Conservation (phyloP, 2,888 invertebrate genomes). For the Atherix ibis region DNA sequence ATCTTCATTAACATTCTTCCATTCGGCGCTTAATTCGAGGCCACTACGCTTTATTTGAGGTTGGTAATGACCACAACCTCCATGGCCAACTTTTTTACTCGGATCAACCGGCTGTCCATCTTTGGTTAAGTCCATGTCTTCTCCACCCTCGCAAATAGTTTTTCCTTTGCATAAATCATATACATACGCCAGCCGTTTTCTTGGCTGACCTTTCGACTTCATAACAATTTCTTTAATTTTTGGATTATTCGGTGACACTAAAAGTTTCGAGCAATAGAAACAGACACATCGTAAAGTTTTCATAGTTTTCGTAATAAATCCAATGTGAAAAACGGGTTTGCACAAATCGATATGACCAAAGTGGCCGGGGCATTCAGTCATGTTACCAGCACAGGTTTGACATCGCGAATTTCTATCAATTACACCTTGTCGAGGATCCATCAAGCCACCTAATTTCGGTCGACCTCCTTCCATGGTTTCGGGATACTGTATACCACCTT, state of each 20-base stretch:
- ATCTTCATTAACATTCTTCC: slow-evolving; percentile 98
- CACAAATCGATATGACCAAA: slow-evolving; percentile 97
- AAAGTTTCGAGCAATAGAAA: slow-evolving; percentile 94
- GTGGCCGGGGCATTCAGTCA: slow-evolving; percentile 98
- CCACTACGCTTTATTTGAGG: slow-evolving; percentile 82
- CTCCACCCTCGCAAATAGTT: slow-evolving; percentile 95
- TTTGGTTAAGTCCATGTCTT: slow-evolving; percentile 87
- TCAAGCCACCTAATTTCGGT: slow-evolving; percentile 93
- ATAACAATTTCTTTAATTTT: slow-evolving; percentile 48
- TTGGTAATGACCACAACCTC: slow-evolving; percentile 97
- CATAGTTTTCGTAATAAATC: slow-evolving; percentile 92
- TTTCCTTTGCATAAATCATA: slow-evolving; percentile 98
- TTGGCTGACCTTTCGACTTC: slow-evolving; percentile 92
- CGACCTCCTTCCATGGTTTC: slow-evolving; percentile 98
- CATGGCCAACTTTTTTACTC: slow-evolving; percentile 52
- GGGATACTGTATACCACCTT: slow-evolving; percentile 90
- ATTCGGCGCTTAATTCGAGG: slow-evolving; percentile 89
- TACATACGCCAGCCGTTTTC: slow-evolving; percentile 85
- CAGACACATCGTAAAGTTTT: slow-evolving; percentile 97
- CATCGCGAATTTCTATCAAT: slow-evolving; percentile 87
- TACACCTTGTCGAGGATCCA: slow-evolving; percentile 98
- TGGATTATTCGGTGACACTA: slow-evolving; percentile 79
- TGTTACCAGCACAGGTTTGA: slow-evolving; percentile 92
- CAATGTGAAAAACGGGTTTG: slow-evolving; percentile 97
- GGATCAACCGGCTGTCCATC: slow-evolving; percentile 43